Conservation (phyloP, 2,113 vertebrate genomes). For the Bufo gargarizans region DNA sequence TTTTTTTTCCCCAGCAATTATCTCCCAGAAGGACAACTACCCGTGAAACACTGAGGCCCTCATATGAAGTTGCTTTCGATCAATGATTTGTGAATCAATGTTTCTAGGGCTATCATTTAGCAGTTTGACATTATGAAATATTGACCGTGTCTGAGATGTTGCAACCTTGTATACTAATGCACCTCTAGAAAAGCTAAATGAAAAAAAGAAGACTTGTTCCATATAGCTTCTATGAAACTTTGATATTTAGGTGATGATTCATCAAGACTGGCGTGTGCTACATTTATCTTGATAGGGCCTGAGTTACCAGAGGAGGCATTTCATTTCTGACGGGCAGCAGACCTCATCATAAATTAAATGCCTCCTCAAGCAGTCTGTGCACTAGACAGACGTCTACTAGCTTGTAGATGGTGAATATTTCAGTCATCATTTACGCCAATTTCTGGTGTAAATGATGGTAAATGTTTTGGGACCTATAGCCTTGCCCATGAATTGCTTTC, state of each 20-base stretch:
- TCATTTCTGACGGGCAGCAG: too few relatives aligned
- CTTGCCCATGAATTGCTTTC: too few relatives aligned
- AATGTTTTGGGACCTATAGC: too few relatives aligned
- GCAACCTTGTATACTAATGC: constrained; percentile 57
- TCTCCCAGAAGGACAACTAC: constrained; percentile 53
- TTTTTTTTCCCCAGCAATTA: constrained; percentile 49
- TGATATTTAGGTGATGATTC: background rate
- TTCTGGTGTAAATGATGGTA: too few relatives aligned
- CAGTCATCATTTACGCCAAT: too few relatives aligned
- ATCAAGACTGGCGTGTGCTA: too few relatives aligned
- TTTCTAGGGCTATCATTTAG: constrained; percentile 58
- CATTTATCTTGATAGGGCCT: too few relatives aligned
- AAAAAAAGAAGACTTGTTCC: background rate
- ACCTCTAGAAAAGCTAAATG: constrained; percentile 21
- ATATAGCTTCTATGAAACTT: constrained; percentile 30
- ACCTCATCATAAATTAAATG: too few relatives aligned
- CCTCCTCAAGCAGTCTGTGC: too few relatives aligned
- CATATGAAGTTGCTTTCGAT: constrained; percentile 53
- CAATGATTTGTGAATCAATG: constrained; percentile 56
- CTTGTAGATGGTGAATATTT: too few relatives aligned
- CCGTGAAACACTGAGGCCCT: constrained; percentile 41
- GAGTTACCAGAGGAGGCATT: too few relatives aligned
- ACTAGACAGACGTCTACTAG: too few relatives aligned
- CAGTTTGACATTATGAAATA: constrained; percentile 59
- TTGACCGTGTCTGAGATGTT: constrained; percentile 54